Evolutionary conservation across 2,888 invertebrate species (phyloP).

Genomic region (Eumacrocentrus americanus): DNA sequence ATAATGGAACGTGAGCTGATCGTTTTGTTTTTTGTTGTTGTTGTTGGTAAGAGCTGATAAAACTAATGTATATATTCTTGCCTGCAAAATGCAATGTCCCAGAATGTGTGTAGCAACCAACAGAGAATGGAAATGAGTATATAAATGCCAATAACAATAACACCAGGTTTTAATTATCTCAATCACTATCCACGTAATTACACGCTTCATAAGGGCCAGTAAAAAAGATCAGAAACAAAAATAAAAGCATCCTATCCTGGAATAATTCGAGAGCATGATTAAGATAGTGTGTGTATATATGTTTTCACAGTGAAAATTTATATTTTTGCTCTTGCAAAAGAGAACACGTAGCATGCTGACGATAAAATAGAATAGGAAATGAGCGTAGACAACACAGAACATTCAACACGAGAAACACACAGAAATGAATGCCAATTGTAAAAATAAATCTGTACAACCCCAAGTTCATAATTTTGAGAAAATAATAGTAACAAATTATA

Average conservation of each 20-base stretch:
- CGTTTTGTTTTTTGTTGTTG: not conserved
- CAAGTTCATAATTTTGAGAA: too few species aligned
- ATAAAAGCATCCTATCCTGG: not conserved
- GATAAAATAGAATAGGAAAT: too few species aligned
- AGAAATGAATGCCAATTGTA: too few species aligned
- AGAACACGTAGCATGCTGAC: not conserved
- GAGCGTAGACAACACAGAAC: too few species aligned
- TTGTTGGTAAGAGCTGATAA: not conserved
- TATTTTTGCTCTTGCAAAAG: not conserved
- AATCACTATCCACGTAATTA: constrained; percentile 28
- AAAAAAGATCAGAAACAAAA: constrained; percentile 3
- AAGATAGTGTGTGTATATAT: too few species aligned
- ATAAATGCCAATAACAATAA: constrained; percentile 28
- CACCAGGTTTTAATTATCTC: constrained; percentile 26
- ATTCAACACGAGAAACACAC: too few species aligned
- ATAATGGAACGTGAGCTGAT: not conserved
- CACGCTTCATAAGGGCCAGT: not conserved
- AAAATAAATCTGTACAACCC: too few species aligned
- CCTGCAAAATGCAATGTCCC: constrained; percentile 21
- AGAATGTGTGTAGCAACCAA: constrained; percentile 15
- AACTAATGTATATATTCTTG: not conserved
- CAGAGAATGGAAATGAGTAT: constrained; percentile 17
- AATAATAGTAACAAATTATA: too few species aligned
- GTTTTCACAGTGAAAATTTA: too few species aligned
- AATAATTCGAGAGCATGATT: too few species aligned